Evolutionary conservation across 64 coral and sea anemone genomes (phyloP).

Genomic region (Actinia equina): DNA sequence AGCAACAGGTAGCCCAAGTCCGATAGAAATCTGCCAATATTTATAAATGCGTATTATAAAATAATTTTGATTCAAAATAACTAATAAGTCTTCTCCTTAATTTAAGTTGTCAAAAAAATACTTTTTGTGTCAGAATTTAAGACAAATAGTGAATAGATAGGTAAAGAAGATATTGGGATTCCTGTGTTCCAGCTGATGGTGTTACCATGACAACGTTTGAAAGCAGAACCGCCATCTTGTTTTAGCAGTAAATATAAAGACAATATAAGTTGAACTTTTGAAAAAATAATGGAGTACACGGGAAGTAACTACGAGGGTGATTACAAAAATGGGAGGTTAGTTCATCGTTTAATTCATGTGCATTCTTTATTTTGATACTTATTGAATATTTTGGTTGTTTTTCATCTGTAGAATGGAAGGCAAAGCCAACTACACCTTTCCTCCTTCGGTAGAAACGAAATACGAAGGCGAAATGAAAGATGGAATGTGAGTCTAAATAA

Average conservation of each 20-base stretch:
- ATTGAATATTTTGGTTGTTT: not conserved
- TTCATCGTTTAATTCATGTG: not conserved
- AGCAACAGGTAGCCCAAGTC: not conserved
- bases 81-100: not conserved
- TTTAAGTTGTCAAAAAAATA: not conserved
- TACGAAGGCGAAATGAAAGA: slow-evolving; percentile 98
- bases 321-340: slow-evolving; percentile 91
- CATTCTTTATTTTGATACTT: not conserved
- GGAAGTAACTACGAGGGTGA: slow-evolving; percentile 91
- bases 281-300: slow-evolving; percentile 83
- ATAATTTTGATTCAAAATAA: not conserved
- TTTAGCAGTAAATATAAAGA: not conserved
- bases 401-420: slow-evolving; percentile 88
- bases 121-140: not conserved
- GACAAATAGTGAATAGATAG: not conserved
- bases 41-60: not conserved
- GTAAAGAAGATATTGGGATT: not conserved
- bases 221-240: slow-evolving; percentile 34
- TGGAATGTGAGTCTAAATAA: slow-evolving; percentile 75
- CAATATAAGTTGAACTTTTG: not conserved
- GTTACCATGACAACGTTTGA: slow-evolving; percentile 52
- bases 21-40: not conserved
- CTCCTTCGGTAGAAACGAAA: slow-evolving; percentile 75
- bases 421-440: slow-evolving; percentile 75
- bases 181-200: slow-evolving; percentile 11